Conservation (phyloP, 2,888 invertebrate genomes). For the Heliconius aoede region DNA sequence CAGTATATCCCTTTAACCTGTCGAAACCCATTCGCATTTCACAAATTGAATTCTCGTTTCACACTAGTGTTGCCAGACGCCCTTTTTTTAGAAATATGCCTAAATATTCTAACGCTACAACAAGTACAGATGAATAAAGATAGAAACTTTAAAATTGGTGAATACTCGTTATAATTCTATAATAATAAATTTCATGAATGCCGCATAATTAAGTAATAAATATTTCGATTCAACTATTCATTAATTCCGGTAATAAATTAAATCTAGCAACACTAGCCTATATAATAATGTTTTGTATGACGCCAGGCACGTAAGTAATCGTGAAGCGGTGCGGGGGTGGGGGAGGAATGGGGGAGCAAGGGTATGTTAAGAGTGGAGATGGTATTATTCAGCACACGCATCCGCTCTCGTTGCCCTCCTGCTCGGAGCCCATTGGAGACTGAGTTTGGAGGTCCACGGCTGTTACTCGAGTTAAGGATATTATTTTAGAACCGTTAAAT, state of each 20-base stretch:
- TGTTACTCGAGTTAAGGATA: conserved; percentile 73
- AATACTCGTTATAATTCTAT: conserved; percentile 13
- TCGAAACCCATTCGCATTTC: conserved; percentile 10
- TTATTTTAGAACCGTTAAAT: no score
- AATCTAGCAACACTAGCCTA: conserved; percentile 32
- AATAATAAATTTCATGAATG: conserved; percentile 18
- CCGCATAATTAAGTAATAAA: conserved; percentile 4
- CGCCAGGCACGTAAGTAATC: conserved; percentile 33
- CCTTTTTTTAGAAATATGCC: conserved; percentile 10
- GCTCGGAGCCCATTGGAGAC: conserved; percentile 90
- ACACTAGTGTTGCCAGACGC: conserved; percentile 26
- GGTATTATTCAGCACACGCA: conserved; percentile 88
- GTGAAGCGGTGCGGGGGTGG: conserved; percentile 42
- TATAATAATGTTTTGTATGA: conserved; percentile 14
- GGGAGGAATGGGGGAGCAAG: conserved; percentile 3
- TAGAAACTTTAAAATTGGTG: conserved; percentile 19
- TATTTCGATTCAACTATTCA: conserved; percentile 12
- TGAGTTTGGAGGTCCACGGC: conserved; percentile 93
- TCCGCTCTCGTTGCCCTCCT: conserved; percentile 91
- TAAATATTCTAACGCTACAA: conserved; percentile 23
- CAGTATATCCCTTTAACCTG: conserved; percentile 4
- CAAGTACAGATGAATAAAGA: conserved; percentile 15
- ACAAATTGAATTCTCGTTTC: conserved; percentile 10
- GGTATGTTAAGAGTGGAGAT: conserved; percentile 21
- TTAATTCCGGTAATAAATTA: conserved; percentile 21